Evolutionary conservation across 2,113 vertebrate species (phyloP), one percentile per base, ranked within the genome.

Genomic region (Heterotilapia buettikoferi): DNA sequence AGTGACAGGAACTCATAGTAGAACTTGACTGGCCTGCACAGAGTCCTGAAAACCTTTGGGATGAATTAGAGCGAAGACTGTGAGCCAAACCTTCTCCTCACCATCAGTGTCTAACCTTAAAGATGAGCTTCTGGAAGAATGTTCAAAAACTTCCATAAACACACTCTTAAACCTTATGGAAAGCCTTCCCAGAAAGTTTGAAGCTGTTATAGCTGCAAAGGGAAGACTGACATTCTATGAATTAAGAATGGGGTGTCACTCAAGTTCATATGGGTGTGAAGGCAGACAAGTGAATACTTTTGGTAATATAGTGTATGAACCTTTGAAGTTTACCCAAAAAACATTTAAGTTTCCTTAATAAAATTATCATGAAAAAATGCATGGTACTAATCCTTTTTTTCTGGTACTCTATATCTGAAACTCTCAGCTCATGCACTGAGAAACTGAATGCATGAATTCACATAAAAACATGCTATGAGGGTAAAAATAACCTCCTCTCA

Each of bases 401-500:
- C 21, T 66, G 33, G 10, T 38, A 13, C 33, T 66, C 31, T n/a
- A n/a, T 66, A 38, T 2, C 18, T 3, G 19, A 63, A 63, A 83
- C 45, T 7, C 36, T 45, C 21, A 19, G 21, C 40, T 11, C 24
- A n/a, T 29, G 33, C n/a, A 9, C 6, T 82, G 33, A 59, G 19
- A 45, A 43, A 38, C 18, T 38, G 13, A 24, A 56, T 12, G 21
- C 18, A 78, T 31, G 29, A 31, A 78, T 52, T 50, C 26, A 50
- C 18, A 31, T 78, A 78, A 31, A n/a, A 19, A 50, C 45, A 4
- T 50, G 26, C 7, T 13, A 31, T 31, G 6, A 52, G 73, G 52
- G 26, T 47, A 57, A 47, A 57, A 81, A 84, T 78, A 33, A 3
- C 12, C 24, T 59, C 26, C 12, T 95, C 97, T 97, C 96, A 97